Evolutionary conservation across 2,797 vertebrate genomes (phyloP), one percentile per base, ranked within the genome.

Genomic region (Mormyrops boulengeri): DNA sequence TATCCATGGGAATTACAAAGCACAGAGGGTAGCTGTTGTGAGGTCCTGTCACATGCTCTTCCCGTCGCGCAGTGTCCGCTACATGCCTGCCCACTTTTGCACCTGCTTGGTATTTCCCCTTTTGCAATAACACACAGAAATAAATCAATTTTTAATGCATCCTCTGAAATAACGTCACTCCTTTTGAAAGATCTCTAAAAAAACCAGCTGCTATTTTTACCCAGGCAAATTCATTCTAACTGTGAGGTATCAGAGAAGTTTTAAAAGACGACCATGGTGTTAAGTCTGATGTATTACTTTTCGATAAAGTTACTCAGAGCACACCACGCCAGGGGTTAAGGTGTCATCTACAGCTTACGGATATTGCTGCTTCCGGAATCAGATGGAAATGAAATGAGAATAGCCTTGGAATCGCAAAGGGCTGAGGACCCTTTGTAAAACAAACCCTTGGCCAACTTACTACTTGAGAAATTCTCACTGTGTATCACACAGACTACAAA

Each of bases 281-380:
- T 62, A 85, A 53, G 12, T 62, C 17, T 85, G 44, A 62, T 88
- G 14, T 47, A 85, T 88, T 62, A 38, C 47, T 47, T 50, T 55
- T 22, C 66, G 19, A 26, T 50, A 41, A 50, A 55, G 85, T 87
- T 87, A 55, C 30, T 38, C 52, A 38, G 85, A 19, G 50, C 22
- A 17, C 12, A 17, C 12, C n/a, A 14, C 41, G 38, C 47, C 17
- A 26, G 34, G 30, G 85, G 87, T 90, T 50, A 84, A 49, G 41
- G 41, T 26, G 44, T 88, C 57, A 77, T 89, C 73, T 90, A 66
- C 30, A 26, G 34, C 77, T 60, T 85, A 77, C 9, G 86, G 55
- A 90, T 77, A 47, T 19, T 82, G 53, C 73, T 30, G 38, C 34
- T 90, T 89, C 77, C 19, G 52, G 73, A 84, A 85, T 89, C 55